phyloP scores from a whole-genome alignment of 2,797 vertebrate genomes.

The Phrynocephalus guinanensis region DNA sequence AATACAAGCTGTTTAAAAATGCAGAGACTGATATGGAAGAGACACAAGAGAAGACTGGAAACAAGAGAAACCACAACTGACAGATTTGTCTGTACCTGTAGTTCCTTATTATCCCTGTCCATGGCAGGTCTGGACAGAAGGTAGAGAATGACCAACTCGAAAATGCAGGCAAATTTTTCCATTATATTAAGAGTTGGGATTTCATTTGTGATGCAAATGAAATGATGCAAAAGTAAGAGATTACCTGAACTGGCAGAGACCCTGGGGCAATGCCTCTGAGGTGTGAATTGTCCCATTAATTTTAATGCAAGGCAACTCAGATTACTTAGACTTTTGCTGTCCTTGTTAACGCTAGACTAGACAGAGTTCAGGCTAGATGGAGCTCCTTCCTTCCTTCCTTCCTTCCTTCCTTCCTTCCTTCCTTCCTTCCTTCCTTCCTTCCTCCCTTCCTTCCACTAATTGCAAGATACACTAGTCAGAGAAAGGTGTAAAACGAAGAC shows the following conservation, averaged over 20 bases:
- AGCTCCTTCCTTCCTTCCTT: not conserved
- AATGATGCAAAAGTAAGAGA: slow-evolving; percentile 23
- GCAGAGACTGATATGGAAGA: not conserved
- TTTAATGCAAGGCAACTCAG: slow-evolving; percentile 33
- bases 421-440: too few species aligned
- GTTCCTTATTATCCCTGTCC: not conserved
- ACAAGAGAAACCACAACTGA: not conserved
- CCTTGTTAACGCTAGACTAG: slow-evolving; percentile 6
- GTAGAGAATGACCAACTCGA: not conserved
- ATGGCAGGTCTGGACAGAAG: too few species aligned
- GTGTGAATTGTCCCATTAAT: slow-evolving; percentile 39
- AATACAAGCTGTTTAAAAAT: not conserved
- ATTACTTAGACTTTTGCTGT: slow-evolving; percentile 4
- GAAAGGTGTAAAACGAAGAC: not conserved
- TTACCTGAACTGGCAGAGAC: slow-evolving; percentile 33
- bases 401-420: too few species aligned
- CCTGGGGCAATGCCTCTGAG: slow-evolving; percentile 35
- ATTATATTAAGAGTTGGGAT: not conserved
- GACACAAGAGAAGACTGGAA: not conserved
- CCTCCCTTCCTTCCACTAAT: too few species aligned
- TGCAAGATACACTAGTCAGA: not conserved
- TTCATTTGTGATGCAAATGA: slow-evolving; percentile 28
- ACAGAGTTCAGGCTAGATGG: not conserved
- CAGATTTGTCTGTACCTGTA: not conserved
- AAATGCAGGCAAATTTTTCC: not conserved